Conservation (phyloP, 2,113 vertebrate species). For the Triplophysa rosa region DNA sequence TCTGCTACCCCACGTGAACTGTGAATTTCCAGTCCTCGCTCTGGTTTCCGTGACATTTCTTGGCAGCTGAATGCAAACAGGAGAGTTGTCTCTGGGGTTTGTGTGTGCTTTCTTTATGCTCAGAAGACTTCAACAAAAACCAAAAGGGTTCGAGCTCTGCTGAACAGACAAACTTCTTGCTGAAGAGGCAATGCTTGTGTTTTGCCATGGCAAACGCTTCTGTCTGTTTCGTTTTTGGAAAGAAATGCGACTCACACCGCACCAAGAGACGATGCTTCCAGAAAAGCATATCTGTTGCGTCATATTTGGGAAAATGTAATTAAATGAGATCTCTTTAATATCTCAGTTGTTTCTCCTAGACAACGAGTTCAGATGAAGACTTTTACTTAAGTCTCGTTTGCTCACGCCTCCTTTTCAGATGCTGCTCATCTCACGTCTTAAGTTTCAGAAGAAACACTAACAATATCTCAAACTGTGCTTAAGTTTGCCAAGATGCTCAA, state of each 20-base stretch:
- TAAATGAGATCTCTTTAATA: background rate
- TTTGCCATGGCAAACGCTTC: background rate
- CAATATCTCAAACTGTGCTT: too few relatives aligned
- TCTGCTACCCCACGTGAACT: slow-evolving; percentile 36
- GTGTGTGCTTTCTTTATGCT: slow-evolving; percentile 13
- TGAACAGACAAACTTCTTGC: slow-evolving; percentile 25
- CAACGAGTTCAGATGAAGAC: background rate
- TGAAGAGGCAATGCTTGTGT: slow-evolving; percentile 16
- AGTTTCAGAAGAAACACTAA: background rate
- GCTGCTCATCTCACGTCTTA: background rate
- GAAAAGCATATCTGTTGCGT: slow-evolving; percentile 1
- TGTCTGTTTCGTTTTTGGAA: slow-evolving; percentile 29
- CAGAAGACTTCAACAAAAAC: slow-evolving; percentile 42
- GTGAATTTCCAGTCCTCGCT: slow-evolving; percentile 36
- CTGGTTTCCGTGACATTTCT: slow-evolving; percentile 39
- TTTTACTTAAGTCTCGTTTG: background rate
- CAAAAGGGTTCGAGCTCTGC: slow-evolving; percentile 15
- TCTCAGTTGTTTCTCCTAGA: background rate
- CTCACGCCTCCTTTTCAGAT: too few relatives aligned
- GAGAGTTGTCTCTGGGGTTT: slow-evolving; percentile 40
- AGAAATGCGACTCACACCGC: background rate
- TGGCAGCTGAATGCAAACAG: slow-evolving; percentile 46
- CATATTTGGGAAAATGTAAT: background rate
- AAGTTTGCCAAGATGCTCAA: too few relatives aligned
- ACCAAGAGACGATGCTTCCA: background rate